A percentile compares a stretch with the other conserved stretches of the same genome.
Conservation (phyloP, 2,797 vertebrate species). For the Enteromius radiatus region DNA sequence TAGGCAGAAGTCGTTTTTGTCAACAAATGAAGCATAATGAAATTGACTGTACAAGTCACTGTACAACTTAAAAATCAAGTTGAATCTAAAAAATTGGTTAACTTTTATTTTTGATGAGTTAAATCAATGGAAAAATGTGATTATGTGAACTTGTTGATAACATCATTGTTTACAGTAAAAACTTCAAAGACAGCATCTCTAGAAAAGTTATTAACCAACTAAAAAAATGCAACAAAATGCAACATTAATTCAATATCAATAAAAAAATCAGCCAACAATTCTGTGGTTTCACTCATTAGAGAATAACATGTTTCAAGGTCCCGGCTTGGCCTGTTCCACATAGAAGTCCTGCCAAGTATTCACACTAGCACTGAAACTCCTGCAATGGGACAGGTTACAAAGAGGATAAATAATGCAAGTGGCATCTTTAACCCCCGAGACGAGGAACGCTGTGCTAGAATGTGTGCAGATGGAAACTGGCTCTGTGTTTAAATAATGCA, state of each 20-base stretch:
- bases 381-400: slow-evolving; percentile 5
- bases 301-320: neutral
- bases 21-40: neutral
- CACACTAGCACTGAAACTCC: slow-evolving; percentile 10
- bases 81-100: neutral
- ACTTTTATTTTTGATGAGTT: no score
- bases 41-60: neutral
- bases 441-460: neutral
- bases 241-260: neutral
- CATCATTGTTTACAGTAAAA: neutral
- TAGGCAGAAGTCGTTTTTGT: no score
- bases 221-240: neutral
- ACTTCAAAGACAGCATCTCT: neutral
- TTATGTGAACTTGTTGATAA: no score
- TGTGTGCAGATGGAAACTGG: neutral
- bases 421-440: slow-evolving; percentile 22
- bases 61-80: neutral
- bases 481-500: slow-evolving; percentile 6
- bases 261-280: neutral
- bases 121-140: neutral
- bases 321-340: neutral
- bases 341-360: neutral
- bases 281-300: neutral
- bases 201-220: no score
- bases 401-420: slow-evolving; percentile 41